Evolutionary conservation across 2,888 invertebrate genomes (phyloP).

Genomic region (Polylopha cassiicola): DNA sequence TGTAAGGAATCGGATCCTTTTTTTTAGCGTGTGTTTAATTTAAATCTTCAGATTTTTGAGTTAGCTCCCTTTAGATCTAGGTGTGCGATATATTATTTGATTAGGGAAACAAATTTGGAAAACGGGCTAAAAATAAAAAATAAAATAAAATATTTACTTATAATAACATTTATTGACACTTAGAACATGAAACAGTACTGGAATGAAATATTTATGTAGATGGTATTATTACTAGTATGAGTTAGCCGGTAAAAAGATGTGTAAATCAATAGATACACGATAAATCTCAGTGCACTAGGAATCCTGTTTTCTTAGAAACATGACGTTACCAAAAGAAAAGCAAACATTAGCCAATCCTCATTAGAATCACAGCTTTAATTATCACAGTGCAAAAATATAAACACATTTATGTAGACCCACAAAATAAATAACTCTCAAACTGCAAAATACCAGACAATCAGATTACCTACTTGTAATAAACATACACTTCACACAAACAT

Average conservation of each 20-base stretch:
- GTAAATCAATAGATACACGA: too few species aligned
- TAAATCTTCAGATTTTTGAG: too few species aligned
- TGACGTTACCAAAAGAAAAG: conserved; percentile 1
- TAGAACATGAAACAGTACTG: conserved; percentile 19
- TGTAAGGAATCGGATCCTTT: too few species aligned
- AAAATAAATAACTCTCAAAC: conserved; percentile 45
- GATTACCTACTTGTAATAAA: conserved; percentile 33
- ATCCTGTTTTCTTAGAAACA: too few species aligned
- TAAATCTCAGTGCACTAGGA: too few species aligned
- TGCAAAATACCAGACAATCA: conserved; percentile 43
- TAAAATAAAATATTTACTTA: conserved; percentile 1
- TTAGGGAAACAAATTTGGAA: too few species aligned
- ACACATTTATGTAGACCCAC: conserved; percentile 23
- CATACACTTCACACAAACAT: conserved; percentile 48
- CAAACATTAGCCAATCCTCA: conserved; percentile 52
- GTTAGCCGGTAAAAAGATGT: too few species aligned
- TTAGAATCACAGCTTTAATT: conserved; percentile 57
- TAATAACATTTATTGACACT: conserved; percentile 19
- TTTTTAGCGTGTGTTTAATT: too few species aligned
- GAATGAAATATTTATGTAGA: conserved; percentile 18
- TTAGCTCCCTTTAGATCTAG: too few species aligned
- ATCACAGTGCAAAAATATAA: conserved; percentile 67
- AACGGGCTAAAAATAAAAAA: not conserved
- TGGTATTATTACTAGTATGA: too few species aligned
- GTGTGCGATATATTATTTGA: too few species aligned